A percentile compares a stretch with the other conserved stretches of the same genome.
Evolutionary conservation across 2,113 vertebrate species (phyloP).

Genomic region (Setophaga petechia): DNA sequence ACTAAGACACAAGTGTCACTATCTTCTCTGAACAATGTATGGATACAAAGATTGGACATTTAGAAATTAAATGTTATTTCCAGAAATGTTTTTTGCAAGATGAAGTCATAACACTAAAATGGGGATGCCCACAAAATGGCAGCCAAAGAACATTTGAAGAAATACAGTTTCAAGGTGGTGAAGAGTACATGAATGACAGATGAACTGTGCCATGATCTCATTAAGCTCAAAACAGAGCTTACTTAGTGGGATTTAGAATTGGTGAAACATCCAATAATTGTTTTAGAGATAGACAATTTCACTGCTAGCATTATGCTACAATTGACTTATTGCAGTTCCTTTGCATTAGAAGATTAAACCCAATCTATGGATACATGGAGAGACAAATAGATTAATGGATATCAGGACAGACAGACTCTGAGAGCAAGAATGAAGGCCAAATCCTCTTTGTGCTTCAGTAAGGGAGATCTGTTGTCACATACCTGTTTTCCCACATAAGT

Average conservation of each 20-base stretch:
- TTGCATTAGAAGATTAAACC: background rate
- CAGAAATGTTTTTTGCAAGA: background rate
- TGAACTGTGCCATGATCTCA: background rate
- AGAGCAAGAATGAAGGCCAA: background rate
- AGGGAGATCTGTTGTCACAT: background rate
- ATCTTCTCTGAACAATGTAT: background rate
- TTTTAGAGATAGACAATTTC: background rate
- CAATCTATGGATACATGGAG: background rate
- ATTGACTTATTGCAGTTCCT: background rate
- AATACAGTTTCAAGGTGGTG: background rate
- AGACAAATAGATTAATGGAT: background rate
- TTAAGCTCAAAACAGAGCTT: background rate
- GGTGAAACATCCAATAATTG: background rate
- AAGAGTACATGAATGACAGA: background rate
- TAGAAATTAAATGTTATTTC: background rate
- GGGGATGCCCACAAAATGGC: background rate
- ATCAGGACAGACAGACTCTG: background rate
- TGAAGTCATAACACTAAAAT: background rate
- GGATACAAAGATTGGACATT: background rate
- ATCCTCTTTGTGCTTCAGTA: background rate
- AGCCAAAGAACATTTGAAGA: background rate
- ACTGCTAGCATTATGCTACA: background rate
- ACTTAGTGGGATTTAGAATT: background rate
- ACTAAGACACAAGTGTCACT: background rate
- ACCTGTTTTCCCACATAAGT: conserved; percentile 80